Base-by-base conservation (phyloP, 2,888 invertebrate species). In the Byasa hedistus region DNA sequence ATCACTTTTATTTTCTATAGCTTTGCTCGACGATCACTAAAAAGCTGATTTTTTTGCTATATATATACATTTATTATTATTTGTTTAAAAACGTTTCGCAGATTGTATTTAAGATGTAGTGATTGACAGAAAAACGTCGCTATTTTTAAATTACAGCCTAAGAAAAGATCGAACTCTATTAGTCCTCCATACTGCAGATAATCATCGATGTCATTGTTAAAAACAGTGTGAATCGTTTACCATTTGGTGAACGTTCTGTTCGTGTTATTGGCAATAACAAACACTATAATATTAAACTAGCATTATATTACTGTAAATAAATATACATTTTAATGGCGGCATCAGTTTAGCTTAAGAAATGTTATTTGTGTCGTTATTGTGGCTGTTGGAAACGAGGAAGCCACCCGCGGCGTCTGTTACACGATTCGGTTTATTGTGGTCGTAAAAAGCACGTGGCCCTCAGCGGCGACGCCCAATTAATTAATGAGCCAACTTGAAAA, bases 401-500 rank as follows among this genome's bases (percentile, higher is more conserved):
- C 80, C 81, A 74, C 81, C 81, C 78, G 79, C 78, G 72, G 83
- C 79, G 82, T 77, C 76, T 74, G 73, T 76, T 74, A 75, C 79
- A 77, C 77, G 70, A 76, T 74, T 76, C 78, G 82, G 75, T 87
- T 87, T 87, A 87, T 80, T 75, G 79, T 76, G 72, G 75, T 84
- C 87, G 78, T 89, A 86, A 88, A 88, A 85, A 85, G 81, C 87
- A 85, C 81, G 76, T 81, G 81, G 83, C 79, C 80, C 82, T 76
- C 80, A 80, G 78, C 72, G 76, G 82, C 78, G 81, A 80, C 79
- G 83, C 80, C 79, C 86, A 85, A 89, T 89, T 87, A 87, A 88
- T 87, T 87, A 89, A 89, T 85, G 86, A 87, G 82, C 82, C 80
- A 82, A 84, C 82, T 87, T 80, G 75, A 81, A 84, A 86, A 85